A percentile compares a stretch with the other conserved stretches of the same genome.
phyloP scores from a whole-genome alignment of 2,888 invertebrate species.

The Syritta pipiens region DNA sequence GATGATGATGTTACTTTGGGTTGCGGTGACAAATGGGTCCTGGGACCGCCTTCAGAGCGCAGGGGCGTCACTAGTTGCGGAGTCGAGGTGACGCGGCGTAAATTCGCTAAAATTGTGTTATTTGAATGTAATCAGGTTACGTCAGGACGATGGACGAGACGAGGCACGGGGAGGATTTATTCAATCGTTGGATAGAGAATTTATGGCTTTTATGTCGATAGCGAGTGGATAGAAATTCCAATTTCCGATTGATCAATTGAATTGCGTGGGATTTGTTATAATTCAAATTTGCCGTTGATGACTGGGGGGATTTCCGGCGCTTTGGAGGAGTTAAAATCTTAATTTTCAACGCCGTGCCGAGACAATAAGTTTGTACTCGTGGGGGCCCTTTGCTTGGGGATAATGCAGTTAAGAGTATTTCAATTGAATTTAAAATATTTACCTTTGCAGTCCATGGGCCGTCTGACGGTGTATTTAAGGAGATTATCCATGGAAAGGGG shows the following conservation, averaged over 20 bases:
- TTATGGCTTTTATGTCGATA: constrained; percentile 36
- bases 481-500: no score
- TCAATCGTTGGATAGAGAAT: constrained; percentile 29
- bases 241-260: constrained; percentile 51
- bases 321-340: constrained; percentile 6
- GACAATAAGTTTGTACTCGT: not conserved
- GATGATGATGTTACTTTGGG: constrained; percentile 59
- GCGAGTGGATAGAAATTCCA: constrained; percentile 40
- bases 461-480: no score
- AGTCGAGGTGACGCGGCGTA: constrained; percentile 38
- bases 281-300: constrained; percentile 15
- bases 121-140: constrained; percentile 52
- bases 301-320: not conserved
- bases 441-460: no score
- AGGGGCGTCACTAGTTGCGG: no score
- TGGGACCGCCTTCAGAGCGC: constrained; percentile 42
- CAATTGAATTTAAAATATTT: no score
- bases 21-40: constrained; percentile 56
- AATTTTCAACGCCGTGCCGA: not conserved
- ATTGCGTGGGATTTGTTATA: constrained; percentile 29
- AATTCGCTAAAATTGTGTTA: constrained; percentile 41
- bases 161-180: constrained; percentile 13
- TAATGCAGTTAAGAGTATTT: no score
- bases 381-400: no score
- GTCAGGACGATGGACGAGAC: constrained; percentile 4